Evolutionary conservation across 1,140 invertebrate species (phyloP), one percentile per base, ranked within the genome.

Genomic region (Diplogasteroides magnus): DNA sequence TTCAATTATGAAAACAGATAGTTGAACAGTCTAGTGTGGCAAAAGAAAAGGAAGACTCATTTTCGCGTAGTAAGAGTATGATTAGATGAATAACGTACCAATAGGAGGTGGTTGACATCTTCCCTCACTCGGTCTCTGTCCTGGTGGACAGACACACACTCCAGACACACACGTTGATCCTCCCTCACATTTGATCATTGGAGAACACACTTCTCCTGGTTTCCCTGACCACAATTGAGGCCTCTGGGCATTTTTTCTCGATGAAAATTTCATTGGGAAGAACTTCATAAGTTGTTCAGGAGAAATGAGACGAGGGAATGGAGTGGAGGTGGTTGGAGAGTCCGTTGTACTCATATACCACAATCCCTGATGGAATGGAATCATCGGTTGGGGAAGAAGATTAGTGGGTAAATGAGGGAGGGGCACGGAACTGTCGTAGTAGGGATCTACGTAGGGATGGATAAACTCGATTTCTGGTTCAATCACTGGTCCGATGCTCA

Each of bases 61-160:
- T 11, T 48, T 19, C 6, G 6, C 37, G 37, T 6, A 48, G 37
- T 48, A 11, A 6, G 37, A 11, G 37, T 11, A 19, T 19, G 19
- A 48, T 48, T 48, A 6, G 19, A 48, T 19, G 6, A 48, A 6
- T 48, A 6, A 48, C 37, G 6, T 19, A 48, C 37, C 37, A 48
- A 48, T 48, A 6, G 37, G 37, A 6, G 37, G 37, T 48, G 37
- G 37, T 19, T 48, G 37, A 19, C 37, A 48, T 19, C 19, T 48
- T 6, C 37, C 37, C 37, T 6, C 6, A 48, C 6, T 48, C 6
- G 19, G 19, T 3, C 48, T 68, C 58, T 65, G 58, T 61, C 67
- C 67, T 2, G 29, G n/a, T 2, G 58, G 56, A 37, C 70, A 72
- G 19, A 64, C 56, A 58, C 70, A 72, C 29, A 61, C 27, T 63